phyloP scores from a whole-genome alignment of 2,888 invertebrate species.

The Ormyrus rosae region DNA sequence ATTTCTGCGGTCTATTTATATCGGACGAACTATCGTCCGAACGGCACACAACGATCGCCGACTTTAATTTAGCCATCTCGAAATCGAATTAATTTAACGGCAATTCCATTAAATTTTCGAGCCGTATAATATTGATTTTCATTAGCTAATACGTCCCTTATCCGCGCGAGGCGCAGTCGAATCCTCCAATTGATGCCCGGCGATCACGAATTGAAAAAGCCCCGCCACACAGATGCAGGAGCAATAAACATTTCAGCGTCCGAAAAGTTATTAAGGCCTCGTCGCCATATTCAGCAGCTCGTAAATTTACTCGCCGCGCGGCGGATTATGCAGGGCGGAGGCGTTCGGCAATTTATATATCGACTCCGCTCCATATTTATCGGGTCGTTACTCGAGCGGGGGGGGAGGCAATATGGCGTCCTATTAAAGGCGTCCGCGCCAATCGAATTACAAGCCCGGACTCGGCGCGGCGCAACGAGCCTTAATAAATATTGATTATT shows the following conservation, averaged over 20 bases:
- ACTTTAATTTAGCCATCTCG: too few relatives aligned
- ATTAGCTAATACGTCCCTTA: too few relatives aligned
- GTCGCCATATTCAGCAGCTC: neutral
- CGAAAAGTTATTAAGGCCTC: neutral
- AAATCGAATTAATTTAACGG: too few relatives aligned
- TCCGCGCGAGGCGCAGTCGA: too few relatives aligned
- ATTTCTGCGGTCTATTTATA: too few relatives aligned
- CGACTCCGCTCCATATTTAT: slow-evolving; percentile 73
- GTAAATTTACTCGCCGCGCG: slow-evolving; percentile 20
- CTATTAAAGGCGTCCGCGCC: slow-evolving; percentile 67
- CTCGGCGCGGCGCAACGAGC: slow-evolving; percentile 67
- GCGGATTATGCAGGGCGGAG: slow-evolving; percentile 61
- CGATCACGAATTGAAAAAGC: neutral
- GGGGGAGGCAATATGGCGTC: slow-evolving; percentile 70
- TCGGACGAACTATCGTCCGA: too few relatives aligned
- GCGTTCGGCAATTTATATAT: slow-evolving; percentile 72
- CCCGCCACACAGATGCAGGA: too few relatives aligned
- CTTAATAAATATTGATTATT: slow-evolving; percentile 75
- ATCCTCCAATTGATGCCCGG: too few relatives aligned
- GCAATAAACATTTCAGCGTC: too few relatives aligned
- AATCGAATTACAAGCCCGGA: slow-evolving; percentile 68
- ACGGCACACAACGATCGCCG: too few relatives aligned
- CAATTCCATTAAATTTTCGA: too few relatives aligned
- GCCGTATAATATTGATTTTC: too few relatives aligned
- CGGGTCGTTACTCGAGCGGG: slow-evolving; percentile 68